A percentile compares a stretch with the other conserved stretches of the same genome.
Evolutionary conservation across 2,888 invertebrate species (phyloP).

Genomic region (Galeruca laticollis): DNA sequence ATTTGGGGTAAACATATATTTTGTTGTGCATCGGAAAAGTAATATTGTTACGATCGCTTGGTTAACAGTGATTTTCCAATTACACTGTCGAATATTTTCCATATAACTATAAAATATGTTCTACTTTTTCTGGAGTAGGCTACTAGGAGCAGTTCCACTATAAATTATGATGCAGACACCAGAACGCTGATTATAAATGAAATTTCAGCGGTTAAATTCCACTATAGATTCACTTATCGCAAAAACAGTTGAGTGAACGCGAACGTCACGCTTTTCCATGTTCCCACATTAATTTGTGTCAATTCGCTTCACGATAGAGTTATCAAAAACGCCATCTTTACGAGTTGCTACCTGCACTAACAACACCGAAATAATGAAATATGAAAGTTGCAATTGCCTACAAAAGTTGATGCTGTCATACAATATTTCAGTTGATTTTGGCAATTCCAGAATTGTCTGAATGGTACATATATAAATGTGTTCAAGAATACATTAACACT

Average conservation of each 20-base stretch:
- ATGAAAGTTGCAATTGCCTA: background rate
- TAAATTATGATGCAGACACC: conserved; percentile 34
- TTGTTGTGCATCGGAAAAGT: no score
- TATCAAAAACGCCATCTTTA: conserved; percentile 32
- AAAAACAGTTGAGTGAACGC: conserved; percentile 28
- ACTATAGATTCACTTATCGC: conserved; percentile 34
- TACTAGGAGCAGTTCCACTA: conserved; percentile 18
- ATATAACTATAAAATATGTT: background rate
- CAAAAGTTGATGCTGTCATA: background rate
- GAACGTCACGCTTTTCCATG: conserved; percentile 35
- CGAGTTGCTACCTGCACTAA: background rate
- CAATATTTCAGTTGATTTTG: no score
- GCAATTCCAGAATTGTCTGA: no score
- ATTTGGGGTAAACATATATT: no score
- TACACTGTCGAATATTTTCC: background rate
- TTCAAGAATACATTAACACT: no score
- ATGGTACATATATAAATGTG: no score
- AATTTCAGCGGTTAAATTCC: conserved; percentile 35
- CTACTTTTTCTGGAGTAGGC: background rate
- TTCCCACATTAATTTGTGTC: conserved; percentile 35
- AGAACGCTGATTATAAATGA: conserved; percentile 25
- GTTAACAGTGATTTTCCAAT: no score
- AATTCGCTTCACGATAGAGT: conserved; percentile 17
- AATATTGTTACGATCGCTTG: no score
- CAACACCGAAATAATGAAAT: background rate